A percentile compares a stretch with the other conserved stretches of the same genome.
Evolutionary conservation across 2,797 vertebrate genomes (phyloP).

Genomic region (Lepilemur ruficaudatus): DNA sequence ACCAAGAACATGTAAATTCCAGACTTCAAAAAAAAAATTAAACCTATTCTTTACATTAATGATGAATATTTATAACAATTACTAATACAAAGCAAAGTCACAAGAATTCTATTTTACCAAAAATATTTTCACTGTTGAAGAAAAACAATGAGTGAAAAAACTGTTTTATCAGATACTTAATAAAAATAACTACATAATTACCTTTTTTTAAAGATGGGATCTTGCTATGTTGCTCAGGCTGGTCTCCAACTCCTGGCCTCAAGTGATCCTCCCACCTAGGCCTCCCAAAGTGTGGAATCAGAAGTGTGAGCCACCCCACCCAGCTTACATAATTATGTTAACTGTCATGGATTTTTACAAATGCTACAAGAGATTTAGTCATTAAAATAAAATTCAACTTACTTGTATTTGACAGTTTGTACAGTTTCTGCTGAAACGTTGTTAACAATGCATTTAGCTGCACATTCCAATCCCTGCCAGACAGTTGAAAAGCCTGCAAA

Average conservation of each 20-base stretch:
- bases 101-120: background rate
- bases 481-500: constrained; percentile 95
- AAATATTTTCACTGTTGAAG: background rate
- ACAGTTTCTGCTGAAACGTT: constrained; percentile 96
- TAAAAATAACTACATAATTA: constrained; percentile 10
- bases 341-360: background rate
- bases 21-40: background rate
- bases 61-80: background rate
- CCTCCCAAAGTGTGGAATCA: background rate
- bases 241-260: background rate
- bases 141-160: constrained; percentile 6
- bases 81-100: constrained; percentile 22
- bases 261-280: background rate
- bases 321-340: background rate
- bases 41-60: background rate
- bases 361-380: background rate
- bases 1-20: background rate
- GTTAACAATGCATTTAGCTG: constrained; percentile 93
- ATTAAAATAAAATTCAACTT: constrained; percentile 80
- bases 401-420: constrained; percentile 97
- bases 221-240: background rate
- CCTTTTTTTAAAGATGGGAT: background rate
- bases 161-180: background rate
- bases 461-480: constrained; percentile 96
- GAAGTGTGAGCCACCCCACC: background rate